Evolutionary conservation across 2,113 vertebrate genomes (phyloP), one percentile per base, ranked within the genome.

Genomic region (Macrotus californicus): DNA sequence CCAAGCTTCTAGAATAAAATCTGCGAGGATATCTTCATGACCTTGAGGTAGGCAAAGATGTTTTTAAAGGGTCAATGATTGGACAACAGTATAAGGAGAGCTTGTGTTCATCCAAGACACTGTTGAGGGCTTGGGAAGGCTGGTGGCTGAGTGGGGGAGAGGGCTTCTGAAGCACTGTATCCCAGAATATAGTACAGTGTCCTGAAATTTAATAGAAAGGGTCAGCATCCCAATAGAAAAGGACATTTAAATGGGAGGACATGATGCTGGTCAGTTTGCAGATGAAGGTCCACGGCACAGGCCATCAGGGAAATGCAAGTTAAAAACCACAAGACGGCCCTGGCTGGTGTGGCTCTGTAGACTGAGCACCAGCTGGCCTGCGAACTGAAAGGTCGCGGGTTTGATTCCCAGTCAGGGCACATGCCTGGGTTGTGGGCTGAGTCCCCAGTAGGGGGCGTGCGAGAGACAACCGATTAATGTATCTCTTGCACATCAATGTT

Each of bases 61-160:
- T 59, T 7, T 52, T 26, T 11, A 39, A 19, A 75, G 41, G 12
- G 18, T 19, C 10, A 24, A 2, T 2, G 39, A 13, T 19, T 4
- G 22, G 66, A 22, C 13, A 6, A 34, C 22, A 56, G 41, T 29
- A 31, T 3, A 64, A 22, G 41, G 12, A 29, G 29, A 18, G 36
- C 21, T 91, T 43, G 29, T 19, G 29, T 43, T 9, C 39, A 26
- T 9, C 22, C n/a, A 24, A 19, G 48, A 52, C 0, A 6, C 15
- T 22, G 5, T 29, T 8, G 14, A 41, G 36, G 6, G 15, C 24
- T 8, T 18, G 79, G 14, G 52, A 73, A 39, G 50, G 50, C 50
- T 1, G 0, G 50, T 26, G 34, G 48, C 7, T 0, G 15, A 21
- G 73, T 22, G 6, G 8, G 2, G 31, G n/a, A 1, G 5, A 54